These are phyloP conservation scores for Drosophila setosimentum DNA, from an alignment of 2,888 invertebrate species.

Conservation along the genomic window DNA sequence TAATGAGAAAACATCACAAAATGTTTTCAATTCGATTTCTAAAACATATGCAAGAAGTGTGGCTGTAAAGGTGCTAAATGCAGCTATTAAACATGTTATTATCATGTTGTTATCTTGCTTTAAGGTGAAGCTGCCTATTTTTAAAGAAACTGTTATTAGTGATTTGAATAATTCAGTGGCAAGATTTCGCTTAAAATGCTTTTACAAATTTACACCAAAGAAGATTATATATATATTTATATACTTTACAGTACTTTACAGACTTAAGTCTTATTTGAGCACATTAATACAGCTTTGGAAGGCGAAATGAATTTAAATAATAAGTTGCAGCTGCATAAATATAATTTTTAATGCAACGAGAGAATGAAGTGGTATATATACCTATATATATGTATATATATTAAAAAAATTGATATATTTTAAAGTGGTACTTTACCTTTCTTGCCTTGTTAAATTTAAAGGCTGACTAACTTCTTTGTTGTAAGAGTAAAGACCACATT, in stretches of 20 bases:
- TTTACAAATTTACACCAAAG: neutral
- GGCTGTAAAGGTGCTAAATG: neutral
- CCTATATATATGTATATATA: no score
- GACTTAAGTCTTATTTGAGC: neutral
- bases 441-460: neutral
- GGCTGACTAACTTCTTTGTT: slow-evolving; percentile 14
- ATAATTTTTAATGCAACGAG: neutral
- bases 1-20: neutral
- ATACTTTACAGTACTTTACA: neutral
- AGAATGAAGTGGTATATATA: neutral
- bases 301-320: neutral
- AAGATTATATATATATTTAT: neutral
- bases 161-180: neutral
- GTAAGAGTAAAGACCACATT: slow-evolving; percentile 6
- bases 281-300: neutral
- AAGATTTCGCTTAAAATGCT: neutral
- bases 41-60: neutral
- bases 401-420: neutral
- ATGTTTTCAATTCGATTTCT: neutral
- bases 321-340: neutral
- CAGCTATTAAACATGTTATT: no score
- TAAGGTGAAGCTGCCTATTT: neutral
- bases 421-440: neutral
- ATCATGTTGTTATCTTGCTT: no score
- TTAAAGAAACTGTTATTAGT: neutral